phyloP scores from a whole-genome alignment of 2,888 invertebrate genomes.

The Lagria hirta region DNA sequence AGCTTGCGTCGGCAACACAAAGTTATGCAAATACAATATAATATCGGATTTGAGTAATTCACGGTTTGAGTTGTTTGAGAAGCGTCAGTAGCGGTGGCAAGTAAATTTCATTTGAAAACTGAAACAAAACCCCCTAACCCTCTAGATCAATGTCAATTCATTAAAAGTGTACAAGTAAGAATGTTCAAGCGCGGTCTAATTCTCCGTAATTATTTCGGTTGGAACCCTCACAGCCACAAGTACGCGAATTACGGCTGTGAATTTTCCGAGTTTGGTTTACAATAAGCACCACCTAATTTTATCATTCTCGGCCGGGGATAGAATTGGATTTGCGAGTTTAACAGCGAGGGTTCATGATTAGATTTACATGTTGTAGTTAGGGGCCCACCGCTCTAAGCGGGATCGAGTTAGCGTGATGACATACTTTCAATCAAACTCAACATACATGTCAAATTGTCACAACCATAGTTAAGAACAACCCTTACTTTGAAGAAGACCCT shows the following conservation, averaged over 20 bases:
- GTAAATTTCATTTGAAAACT: conserved; percentile 48
- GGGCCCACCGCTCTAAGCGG: conserved; percentile 37
- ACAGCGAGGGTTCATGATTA: conserved; percentile 54
- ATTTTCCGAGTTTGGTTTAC: conserved; percentile 59
- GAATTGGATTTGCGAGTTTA: conserved; percentile 58
- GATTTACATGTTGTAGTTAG: conserved; percentile 54
- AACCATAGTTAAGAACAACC: conserved; percentile 24
- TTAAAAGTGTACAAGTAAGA: conserved; percentile 49
- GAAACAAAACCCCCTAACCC: conserved; percentile 48
- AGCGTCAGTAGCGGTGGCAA: conserved; percentile 20
- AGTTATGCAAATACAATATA: conserved; percentile 28
- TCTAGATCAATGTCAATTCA: conserved; percentile 54
- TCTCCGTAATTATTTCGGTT: conserved; percentile 54
- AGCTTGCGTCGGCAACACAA: conserved; percentile 8
- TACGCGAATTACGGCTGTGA: conserved; percentile 54
- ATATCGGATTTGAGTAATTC: conserved; percentile 30
- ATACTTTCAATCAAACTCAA: conserved; percentile 50
- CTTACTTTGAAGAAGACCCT: no score
- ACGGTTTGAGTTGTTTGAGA: conserved; percentile 29
- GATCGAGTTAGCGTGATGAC: conserved; percentile 46
- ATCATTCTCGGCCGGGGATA: conserved; percentile 54
- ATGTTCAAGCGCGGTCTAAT: conserved; percentile 52
- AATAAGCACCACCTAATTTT: conserved; percentile 58
- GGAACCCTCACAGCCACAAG: conserved; percentile 49
- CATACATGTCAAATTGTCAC: conserved; percentile 43